Conservation (phyloP, 2,888 invertebrate genomes). For the Stictocephala bisonia region DNA sequence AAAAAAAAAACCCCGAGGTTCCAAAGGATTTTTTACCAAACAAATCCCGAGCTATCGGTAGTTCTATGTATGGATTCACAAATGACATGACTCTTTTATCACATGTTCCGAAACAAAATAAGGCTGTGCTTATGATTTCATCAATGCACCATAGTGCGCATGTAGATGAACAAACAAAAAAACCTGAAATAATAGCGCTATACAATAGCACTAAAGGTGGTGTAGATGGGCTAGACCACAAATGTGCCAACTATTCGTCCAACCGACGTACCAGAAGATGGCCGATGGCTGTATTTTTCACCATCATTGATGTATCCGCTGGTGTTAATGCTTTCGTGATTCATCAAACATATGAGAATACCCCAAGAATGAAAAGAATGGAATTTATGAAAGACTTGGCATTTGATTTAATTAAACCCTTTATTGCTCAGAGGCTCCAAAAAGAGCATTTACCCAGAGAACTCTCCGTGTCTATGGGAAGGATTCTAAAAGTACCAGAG, state of each 20-base stretch:
- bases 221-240: constrained; percentile 45
- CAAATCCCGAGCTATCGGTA: constrained; percentile 12
- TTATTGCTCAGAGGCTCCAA: background rate
- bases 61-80: constrained; percentile 49
- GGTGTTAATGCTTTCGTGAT: constrained; percentile 37
- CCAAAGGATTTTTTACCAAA: constrained; percentile 48
- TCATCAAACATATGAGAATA: constrained; percentile 7
- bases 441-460: constrained; percentile 8
- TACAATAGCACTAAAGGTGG: constrained; percentile 49
- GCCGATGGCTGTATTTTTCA: constrained; percentile 49
- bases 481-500: constrained; percentile 1
- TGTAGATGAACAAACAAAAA: constrained; percentile 24
- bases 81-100: constrained; percentile 48
- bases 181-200: constrained; percentile 46
- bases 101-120: constrained; percentile 47
- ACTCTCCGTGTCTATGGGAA: background rate
- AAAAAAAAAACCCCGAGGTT: constrained; percentile 50
- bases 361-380: constrained; percentile 5
- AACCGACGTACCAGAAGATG: constrained; percentile 45
- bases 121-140: constrained; percentile 47
- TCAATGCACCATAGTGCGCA: constrained; percentile 48
- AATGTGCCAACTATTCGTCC: constrained; percentile 43
- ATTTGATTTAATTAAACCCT: background rate
- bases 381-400: constrained; percentile 36
- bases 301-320: constrained; percentile 44